Percentiles rank a stretch among this genome's conserved stretches.
Evolutionary conservation across 2,797 vertebrate genomes (phyloP).

Genomic region (Spatula clypeata): DNA sequence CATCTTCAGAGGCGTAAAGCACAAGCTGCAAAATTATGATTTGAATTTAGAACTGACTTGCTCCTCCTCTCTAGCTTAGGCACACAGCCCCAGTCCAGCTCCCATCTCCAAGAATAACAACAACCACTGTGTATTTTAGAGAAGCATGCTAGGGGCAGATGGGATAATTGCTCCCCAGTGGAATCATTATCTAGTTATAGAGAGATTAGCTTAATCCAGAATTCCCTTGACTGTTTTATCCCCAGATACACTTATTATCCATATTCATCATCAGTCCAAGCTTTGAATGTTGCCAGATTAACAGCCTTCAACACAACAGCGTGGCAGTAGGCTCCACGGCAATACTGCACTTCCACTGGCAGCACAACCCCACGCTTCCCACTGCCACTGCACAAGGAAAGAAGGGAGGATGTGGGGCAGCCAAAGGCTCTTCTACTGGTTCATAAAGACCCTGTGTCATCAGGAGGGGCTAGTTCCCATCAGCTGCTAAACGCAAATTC

Average conservation of each 20-base stretch:
- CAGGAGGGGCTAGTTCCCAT: background rate
- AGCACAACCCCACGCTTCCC: background rate
- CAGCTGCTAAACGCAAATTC: background rate
- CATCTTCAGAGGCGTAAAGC: background rate
- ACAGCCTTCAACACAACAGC: background rate
- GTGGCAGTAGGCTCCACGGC: background rate
- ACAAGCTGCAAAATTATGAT: background rate
- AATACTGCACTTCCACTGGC: background rate
- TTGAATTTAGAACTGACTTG: background rate
- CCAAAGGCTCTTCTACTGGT: background rate
- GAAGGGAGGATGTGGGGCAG: background rate
- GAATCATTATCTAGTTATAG: background rate
- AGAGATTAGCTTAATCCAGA: background rate
- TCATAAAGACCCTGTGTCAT: background rate
- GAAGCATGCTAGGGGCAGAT: background rate
- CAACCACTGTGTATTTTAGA: accelerated
- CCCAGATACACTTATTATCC: background rate
- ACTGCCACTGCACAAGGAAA: background rate
- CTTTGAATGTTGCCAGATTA: background rate
- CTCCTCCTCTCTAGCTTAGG: background rate
- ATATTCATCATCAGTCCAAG: background rate
- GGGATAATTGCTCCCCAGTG: background rate
- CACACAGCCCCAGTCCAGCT: background rate
- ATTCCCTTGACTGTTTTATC: background rate
- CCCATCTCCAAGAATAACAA: background rate